A percentile compares a stretch with the other conserved stretches of the same genome.
These are phyloP conservation scores for Cosmopolites sordidus DNA, from an alignment of 2,888 invertebrate species.

Conservation along the genomic window DNA sequence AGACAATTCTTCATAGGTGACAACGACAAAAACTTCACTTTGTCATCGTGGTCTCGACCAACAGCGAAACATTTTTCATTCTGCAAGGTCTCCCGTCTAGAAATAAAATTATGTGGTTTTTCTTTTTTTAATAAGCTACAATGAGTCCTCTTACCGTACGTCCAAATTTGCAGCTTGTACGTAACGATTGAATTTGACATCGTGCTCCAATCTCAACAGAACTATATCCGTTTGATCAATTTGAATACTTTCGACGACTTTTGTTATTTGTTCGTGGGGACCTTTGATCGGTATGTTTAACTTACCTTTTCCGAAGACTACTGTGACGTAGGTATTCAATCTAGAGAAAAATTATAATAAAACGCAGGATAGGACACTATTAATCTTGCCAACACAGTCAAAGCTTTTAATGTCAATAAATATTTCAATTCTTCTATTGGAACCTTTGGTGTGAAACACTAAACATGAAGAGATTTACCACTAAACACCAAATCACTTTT, in stretches of 20 bases:
- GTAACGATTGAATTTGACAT: conserved; percentile 58
- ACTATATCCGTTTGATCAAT: conserved; percentile 58
- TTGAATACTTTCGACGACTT: conserved; percentile 56
- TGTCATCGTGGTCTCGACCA: conserved; percentile 49
- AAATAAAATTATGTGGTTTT: conserved; percentile 14
- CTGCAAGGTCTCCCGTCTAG: conserved; percentile 37
- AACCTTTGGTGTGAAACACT: too few relatives aligned
- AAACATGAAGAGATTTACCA: too few relatives aligned
- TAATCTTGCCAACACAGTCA: too few relatives aligned
- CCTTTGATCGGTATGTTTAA: conserved; percentile 56
- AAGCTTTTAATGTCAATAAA: too few relatives aligned
- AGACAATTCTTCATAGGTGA: conserved; percentile 54
- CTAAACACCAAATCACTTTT: too few relatives aligned
- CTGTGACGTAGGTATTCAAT: conserved; percentile 60
- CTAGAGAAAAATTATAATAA: conserved; percentile 26
- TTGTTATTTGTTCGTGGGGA: conserved; percentile 65
- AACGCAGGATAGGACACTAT: too few relatives aligned
- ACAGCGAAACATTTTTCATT: conserved; percentile 59
- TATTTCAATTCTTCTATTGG: too few relatives aligned
- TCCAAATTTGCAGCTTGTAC: conserved; percentile 61
- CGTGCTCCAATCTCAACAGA: conserved; percentile 59
- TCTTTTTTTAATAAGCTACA: too few relatives aligned
- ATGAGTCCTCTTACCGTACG: conserved; percentile 37
- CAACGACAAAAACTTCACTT: conserved; percentile 52
- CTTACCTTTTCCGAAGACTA: conserved; percentile 65